phyloP scores from a whole-genome alignment of 2,888 invertebrate genomes.

The Neoascia interrupta region DNA sequence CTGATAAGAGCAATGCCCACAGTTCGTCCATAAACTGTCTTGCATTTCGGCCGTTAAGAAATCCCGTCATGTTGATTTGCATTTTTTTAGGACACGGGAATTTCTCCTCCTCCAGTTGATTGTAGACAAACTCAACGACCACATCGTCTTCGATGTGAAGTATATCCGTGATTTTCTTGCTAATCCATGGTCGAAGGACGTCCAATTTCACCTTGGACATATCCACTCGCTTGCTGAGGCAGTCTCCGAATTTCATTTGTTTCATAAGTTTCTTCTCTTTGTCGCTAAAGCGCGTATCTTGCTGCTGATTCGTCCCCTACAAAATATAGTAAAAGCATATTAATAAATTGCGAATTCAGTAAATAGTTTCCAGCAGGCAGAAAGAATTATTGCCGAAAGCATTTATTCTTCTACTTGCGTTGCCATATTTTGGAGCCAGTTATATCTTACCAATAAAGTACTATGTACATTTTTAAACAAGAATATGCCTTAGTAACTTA shows the following conservation, averaged over 20 bases:
- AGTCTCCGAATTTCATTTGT: conserved; percentile 98
- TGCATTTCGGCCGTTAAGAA: conserved; percentile 98
- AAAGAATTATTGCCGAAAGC: too few species aligned
- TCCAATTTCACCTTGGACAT: conserved; percentile 99
- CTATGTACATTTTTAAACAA: too few species aligned
- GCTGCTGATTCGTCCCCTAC: conserved; percentile 98
- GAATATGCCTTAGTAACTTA: too few species aligned
- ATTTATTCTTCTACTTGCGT: too few species aligned
- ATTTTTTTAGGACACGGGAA: conserved; percentile 98
- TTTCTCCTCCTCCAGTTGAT: conserved; percentile 96
- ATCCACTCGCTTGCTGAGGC: conserved; percentile 96
- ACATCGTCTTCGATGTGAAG: conserved; percentile 99
- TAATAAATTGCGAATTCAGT: too few species aligned
- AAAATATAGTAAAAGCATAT: too few species aligned
- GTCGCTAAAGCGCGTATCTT: conserved; percentile 99
- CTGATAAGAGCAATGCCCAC: conserved; percentile 96
- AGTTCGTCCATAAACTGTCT: conserved; percentile 98
- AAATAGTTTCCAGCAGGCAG: too few species aligned
- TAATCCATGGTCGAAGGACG: conserved; percentile 99
- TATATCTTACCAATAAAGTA: too few species aligned
- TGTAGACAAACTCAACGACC: conserved; percentile 98
- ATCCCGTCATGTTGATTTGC: conserved; percentile 99
- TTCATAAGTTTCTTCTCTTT: conserved; percentile 99
- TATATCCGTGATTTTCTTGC: conserved; percentile 96
- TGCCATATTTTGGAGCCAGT: too few species aligned